A percentile compares a stretch with the other conserved stretches of the same genome.
Conservation (phyloP, 1,140 invertebrate species). For the Pantala flavescens region DNA sequence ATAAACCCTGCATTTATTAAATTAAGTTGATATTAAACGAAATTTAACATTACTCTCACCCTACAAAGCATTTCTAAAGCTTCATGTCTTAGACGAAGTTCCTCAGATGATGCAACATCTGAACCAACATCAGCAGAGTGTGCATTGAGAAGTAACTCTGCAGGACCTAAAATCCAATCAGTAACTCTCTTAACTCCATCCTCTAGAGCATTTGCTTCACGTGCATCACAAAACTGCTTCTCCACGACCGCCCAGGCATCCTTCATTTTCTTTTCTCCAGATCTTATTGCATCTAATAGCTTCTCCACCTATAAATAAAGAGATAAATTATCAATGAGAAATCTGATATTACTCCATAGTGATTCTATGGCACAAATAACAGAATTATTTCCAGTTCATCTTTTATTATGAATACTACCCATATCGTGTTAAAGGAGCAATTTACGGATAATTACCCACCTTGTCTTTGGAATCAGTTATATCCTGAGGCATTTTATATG, state of each 20-base stretch:
- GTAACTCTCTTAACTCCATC: constrained; percentile 54
- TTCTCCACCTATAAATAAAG: neutral
- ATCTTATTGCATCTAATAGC: constrained; percentile 14
- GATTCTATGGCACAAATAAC: too few species aligned
- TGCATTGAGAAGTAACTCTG: constrained; percentile 56
- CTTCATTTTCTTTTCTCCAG: constrained; percentile 38
- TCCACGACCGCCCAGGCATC: constrained; percentile 49
- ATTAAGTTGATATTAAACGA: constrained; percentile 1
- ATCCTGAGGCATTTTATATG: neutral
- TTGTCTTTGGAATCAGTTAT: neutral
- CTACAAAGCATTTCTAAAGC: constrained; percentile 64
- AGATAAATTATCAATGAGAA: neutral
- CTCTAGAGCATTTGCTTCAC: constrained; percentile 47
- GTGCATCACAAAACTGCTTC: constrained; percentile 43
- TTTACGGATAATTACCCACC: neutral
- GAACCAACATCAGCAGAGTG: constrained; percentile 56
- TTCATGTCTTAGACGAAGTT: constrained; percentile 59
- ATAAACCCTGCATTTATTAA: neutral
- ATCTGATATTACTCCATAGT: too few species aligned
- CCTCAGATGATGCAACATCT: constrained; percentile 57
- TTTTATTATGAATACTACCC: too few species aligned
- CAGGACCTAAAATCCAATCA: constrained; percentile 65
- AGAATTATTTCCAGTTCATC: too few species aligned
- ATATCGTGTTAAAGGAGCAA: too few species aligned
- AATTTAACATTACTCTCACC: constrained; percentile 34